These are phyloP conservation scores for Dusona sp. DNA, from an alignment of 2,888 invertebrate genomes.

Conservation along the genomic window DNA sequence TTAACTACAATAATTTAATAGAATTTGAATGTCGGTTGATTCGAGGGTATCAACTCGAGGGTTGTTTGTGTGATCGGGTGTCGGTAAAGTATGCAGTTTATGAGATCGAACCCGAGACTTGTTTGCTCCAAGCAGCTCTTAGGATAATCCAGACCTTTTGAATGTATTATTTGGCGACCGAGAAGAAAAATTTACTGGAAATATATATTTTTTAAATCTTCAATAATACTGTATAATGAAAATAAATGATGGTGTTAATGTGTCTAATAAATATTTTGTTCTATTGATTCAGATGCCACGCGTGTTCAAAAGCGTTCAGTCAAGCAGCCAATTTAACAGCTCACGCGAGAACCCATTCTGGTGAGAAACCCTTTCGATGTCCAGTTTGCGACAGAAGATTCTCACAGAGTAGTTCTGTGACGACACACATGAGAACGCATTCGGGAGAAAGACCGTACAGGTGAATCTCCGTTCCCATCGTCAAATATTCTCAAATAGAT, in stretches of 20 bases:
- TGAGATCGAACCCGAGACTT: not conserved
- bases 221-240: not conserved
- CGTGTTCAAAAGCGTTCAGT: slow-evolving; percentile 98
- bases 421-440: slow-evolving; percentile 99
- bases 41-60: not conserved
- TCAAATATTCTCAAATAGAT: too few relatives aligned
- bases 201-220: not conserved
- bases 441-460: slow-evolving; percentile 99
- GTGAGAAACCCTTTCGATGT: slow-evolving; percentile 99
- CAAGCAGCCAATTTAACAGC: slow-evolving; percentile 99
- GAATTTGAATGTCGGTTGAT: slow-evolving; percentile 15
- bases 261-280: slow-evolving; percentile 31
- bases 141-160: not conserved
- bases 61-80: slow-evolving; percentile 14
- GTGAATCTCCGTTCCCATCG: slow-evolving; percentile 78
- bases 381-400: slow-evolving; percentile 98
- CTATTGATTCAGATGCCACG: slow-evolving; percentile 88
- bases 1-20: too few relatives aligned
- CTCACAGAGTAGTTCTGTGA: slow-evolving; percentile 97
- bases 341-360: slow-evolving; percentile 97
- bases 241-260: not conserved
- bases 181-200: not conserved
- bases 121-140: not conserved
- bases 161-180: not conserved
- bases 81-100: slow-evolving; percentile 1